A percentile compares a stretch with the other conserved stretches of the same genome.
Evolutionary conservation across 2,797 vertebrate genomes (phyloP).

Genomic region (Sylvia borin): DNA sequence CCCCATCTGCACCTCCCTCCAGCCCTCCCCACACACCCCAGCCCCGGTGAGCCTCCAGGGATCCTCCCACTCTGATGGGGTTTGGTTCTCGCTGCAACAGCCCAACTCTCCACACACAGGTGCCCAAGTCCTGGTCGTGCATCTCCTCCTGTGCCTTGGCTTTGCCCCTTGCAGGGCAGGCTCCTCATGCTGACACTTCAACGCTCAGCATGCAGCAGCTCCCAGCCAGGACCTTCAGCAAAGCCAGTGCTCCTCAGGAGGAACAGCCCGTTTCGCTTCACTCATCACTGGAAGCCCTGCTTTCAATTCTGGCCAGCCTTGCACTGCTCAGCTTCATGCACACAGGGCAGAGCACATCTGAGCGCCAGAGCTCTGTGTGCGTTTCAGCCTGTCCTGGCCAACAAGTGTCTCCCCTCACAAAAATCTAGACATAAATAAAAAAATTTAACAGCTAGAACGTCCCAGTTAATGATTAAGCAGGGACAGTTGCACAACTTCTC

Average conservation of each 20-base stretch:
- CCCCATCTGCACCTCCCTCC: no score
- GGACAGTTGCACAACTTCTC: constrained; percentile 33
- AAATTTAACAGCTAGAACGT: constrained; percentile 26
- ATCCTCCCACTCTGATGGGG: not conserved
- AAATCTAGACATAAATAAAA: constrained; percentile 47
- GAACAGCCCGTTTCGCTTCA: accelerated
- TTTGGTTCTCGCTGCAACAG: not conserved
- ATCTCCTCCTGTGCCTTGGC: not conserved
- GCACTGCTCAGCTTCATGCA: not conserved
- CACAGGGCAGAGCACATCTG: not conserved
- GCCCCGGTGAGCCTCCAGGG: not conserved
- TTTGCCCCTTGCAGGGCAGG: not conserved
- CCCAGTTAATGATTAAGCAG: constrained; percentile 53
- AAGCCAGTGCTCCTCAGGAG: not conserved
- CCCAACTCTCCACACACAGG: not conserved
- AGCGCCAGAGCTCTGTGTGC: not conserved
- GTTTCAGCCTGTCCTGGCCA: not conserved
- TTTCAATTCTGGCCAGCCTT: not conserved
- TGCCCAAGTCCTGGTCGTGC: not conserved
- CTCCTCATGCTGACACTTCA: accelerated
- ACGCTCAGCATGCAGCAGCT: not conserved
- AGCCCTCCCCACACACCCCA: not conserved
- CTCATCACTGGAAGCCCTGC: not conserved
- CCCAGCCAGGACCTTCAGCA: not conserved
- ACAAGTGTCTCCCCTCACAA: not conserved